phyloP scores from a whole-genome alignment of 2,888 invertebrate species.

The Smittia sp. region DNA sequence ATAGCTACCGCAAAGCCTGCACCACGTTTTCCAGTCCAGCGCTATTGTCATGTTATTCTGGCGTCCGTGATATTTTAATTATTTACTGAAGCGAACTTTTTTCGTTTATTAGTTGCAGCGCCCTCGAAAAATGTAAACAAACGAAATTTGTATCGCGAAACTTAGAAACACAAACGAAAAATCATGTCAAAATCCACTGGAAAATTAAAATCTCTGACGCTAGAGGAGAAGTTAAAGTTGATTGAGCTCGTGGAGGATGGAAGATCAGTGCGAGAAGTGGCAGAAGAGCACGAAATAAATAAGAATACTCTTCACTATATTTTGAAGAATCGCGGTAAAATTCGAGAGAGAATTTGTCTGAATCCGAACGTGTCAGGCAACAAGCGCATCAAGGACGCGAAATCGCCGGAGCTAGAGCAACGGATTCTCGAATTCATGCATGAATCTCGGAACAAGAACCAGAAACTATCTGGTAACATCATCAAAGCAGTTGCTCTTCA shows the following conservation, averaged over 20 bases:
- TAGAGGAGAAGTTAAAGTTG: constrained; percentile 13
- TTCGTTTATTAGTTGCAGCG: background rate
- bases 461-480: constrained; percentile 27
- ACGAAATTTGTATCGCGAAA: no score
- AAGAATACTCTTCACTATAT: constrained; percentile 28
- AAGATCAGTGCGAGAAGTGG: background rate
- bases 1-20: background rate
- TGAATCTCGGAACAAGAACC: background rate
- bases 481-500: constrained; percentile 29
- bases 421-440: background rate
- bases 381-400: constrained; percentile 20
- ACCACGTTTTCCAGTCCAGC: background rate
- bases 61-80: background rate
- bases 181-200: background rate
- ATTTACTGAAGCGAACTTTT: background rate
- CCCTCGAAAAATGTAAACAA: no score
- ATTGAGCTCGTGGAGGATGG: constrained; percentile 28
- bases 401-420: constrained; percentile 25
- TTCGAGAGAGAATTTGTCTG: background rate
- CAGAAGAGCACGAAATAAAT: constrained; percentile 10
- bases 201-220: constrained; percentile 26
- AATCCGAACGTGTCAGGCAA: background rate
- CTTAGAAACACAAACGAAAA: background rate
- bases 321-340: constrained; percentile 21
- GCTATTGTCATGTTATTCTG: no score